A percentile compares a stretch with the other conserved stretches of the same genome.
Evolutionary conservation across 2,888 invertebrate species (phyloP).

Genomic region (Apodemia duryi): DNA sequence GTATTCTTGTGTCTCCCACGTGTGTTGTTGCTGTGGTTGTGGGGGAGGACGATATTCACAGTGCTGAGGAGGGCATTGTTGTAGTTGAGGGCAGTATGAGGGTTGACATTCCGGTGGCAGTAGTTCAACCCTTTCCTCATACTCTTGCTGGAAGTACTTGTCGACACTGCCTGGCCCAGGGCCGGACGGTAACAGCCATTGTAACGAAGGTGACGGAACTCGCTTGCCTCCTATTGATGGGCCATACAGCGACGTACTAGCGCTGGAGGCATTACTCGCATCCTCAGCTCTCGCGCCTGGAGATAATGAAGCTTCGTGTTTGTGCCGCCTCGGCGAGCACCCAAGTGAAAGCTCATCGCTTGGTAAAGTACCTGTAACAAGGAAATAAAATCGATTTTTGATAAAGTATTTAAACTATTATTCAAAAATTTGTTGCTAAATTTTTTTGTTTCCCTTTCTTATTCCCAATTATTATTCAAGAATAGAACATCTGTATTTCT

Average conservation of each 20-base stretch:
- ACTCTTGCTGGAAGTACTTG: slow-evolving; percentile 82
- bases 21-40: slow-evolving; percentile 82
- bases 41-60: slow-evolving; percentile 82
- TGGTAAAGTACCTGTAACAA: slow-evolving; percentile 86
- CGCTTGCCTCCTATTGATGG: slow-evolving; percentile 66
- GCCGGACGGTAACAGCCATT: slow-evolving; percentile 86
- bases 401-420: background rate
- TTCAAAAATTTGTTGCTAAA: background rate
- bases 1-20: slow-evolving; percentile 82
- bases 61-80: slow-evolving; percentile 60
- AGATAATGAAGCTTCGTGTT: slow-evolving; percentile 82
- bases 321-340: slow-evolving; percentile 77
- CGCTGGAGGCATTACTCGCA: slow-evolving; percentile 83
- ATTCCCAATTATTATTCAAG: background rate
- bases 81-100: slow-evolving; percentile 71
- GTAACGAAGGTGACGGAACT: slow-evolving; percentile 78
- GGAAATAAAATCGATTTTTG: slow-evolving; percentile 15
- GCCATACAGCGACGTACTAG: slow-evolving; percentile 81
- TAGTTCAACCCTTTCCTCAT: slow-evolving; percentile 83
- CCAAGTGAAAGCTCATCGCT: slow-evolving; percentile 88
- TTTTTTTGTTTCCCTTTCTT: background rate
- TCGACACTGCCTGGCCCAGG: slow-evolving; percentile 82
- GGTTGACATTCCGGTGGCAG: slow-evolving; percentile 73
- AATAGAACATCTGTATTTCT: background rate
- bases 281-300: slow-evolving; percentile 86